Conservation (phyloP, 2,888 invertebrate genomes). For the Tubulanus polymorphus region DNA sequence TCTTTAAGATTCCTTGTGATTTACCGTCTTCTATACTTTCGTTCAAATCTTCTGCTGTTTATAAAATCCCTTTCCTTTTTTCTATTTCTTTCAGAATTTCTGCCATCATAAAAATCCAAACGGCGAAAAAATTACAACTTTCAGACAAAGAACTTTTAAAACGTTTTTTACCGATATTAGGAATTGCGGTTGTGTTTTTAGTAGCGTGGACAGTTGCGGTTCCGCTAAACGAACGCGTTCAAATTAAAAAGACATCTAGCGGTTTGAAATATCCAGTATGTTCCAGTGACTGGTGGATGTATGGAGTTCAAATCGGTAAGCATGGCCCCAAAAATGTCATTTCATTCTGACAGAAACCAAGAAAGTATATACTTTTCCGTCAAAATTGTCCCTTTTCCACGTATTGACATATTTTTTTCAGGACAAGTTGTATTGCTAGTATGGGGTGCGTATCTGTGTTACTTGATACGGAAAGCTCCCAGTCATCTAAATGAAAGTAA, state of each 20-base stretch:
- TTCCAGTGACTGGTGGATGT: constrained; percentile 91
- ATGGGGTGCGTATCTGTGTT: constrained; percentile 55
- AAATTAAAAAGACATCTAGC: constrained; percentile 53
- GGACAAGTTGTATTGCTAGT: constrained; percentile 53
- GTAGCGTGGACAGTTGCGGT: constrained; percentile 78
- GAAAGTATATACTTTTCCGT: too few relatives aligned
- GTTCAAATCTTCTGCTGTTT: too few relatives aligned
- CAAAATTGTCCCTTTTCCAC: too few relatives aligned
- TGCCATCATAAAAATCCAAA: constrained; percentile 86
- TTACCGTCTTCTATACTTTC: too few relatives aligned
- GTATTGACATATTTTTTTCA: constrained; percentile 26
- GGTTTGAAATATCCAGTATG: constrained; percentile 84
- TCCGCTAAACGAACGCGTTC: constrained; percentile 21
- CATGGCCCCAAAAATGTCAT: too few relatives aligned
- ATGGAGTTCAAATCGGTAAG: constrained; percentile 80
- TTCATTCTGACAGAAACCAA: too few relatives aligned
- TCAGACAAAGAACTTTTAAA: constrained; percentile 88
- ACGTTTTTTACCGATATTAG: constrained; percentile 88
- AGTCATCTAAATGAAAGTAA: constrained; percentile 89
- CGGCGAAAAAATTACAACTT: constrained; percentile 85
- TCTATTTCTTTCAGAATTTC: constrained; percentile 72
- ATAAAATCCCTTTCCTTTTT: too few relatives aligned
- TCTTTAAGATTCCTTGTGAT: too few relatives aligned
- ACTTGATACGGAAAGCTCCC: constrained; percentile 69
- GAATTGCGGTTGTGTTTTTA: constrained; percentile 82